Base-by-base conservation (phyloP, 2,888 invertebrate genomes). In the Argyresthia albistria region DNA sequence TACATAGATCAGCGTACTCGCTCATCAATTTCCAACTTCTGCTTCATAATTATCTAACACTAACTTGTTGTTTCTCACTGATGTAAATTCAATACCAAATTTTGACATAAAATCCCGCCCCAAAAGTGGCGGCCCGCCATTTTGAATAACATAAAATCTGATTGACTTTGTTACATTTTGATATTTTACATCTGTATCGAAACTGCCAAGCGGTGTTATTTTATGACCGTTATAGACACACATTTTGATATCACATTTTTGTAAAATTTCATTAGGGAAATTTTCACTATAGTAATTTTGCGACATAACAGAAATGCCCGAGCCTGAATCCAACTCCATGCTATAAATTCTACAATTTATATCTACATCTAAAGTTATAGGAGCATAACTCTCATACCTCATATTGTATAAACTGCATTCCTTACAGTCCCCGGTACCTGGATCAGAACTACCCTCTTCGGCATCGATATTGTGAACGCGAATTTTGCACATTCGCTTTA, bases 161-260 rank as follows among this genome's bases (percentile, higher is more conserved):
- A 61, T 55, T 1, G 36, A 1, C 50, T 53, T 53, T 11, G 14
- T 50, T 35, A 14, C 8, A 11, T 53, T 45, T 43, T 59, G 54
- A 37, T 54, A 59, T 3, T 8, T 53, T 1, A 36, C 48, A 11
- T 54, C 11, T 2, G 39, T 16, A 1, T 1, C 10, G 48, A 62
- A 58, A 56, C 51, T 59, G 2, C 60, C 58, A 10, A 58, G 10
- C 0, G 60, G 60, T 1, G 55, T 45, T 15, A 63, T 60, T 58
- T 59, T 60, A 53, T 61, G 60, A 12, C 61, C 60, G n/a, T 58
- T 55, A 48, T 61, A 60, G 1, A 61, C 53, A 52, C 62, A 62
- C 54, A 61, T 59, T 55, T 53, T 61, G 14, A 59, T 43, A 36
- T 51, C 16, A 47, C 56, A 53, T 12, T 52, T 37, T 35, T 16